These are phyloP conservation scores for Zoanthus gigantus DNA, from an alignment of 92 coral and sea anemone genomes.

Conservation along the genomic window DNA sequence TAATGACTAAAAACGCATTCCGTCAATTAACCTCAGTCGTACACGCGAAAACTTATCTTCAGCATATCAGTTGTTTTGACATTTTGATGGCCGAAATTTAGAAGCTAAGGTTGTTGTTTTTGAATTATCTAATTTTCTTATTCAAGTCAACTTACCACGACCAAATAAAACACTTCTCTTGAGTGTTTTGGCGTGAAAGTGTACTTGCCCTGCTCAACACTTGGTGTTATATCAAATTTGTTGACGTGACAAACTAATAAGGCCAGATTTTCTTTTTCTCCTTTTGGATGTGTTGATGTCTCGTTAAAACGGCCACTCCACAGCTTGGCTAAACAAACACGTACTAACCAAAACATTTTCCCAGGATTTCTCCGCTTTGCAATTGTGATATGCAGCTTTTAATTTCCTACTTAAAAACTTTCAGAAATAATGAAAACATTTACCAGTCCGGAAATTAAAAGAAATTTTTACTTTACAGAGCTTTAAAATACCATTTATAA, in stretches of 20 bases:
- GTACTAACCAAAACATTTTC: too few relatives aligned
- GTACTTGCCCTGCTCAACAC: neutral
- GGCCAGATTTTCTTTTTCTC: conserved; percentile 18
- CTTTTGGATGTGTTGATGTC: conserved; percentile 13
- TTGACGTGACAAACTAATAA: conserved; percentile 44
- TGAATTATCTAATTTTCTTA: neutral
- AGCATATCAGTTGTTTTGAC: neutral
- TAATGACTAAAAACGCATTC: conserved; percentile 18
- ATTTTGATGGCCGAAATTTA: neutral
- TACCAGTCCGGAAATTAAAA: too few relatives aligned
- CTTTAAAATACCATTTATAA: too few relatives aligned
- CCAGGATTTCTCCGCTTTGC: too few relatives aligned
- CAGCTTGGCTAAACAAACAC: neutral
- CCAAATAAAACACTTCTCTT: conserved; percentile 17
- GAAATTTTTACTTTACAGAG: too few relatives aligned
- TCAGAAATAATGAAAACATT: too few relatives aligned
- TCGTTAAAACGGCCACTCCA: neutral
- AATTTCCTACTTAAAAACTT: too few relatives aligned
- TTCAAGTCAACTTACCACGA: neutral
- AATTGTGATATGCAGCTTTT: too few relatives aligned
- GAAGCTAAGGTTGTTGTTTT: conserved; percentile 15
- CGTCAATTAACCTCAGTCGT: conserved; percentile 7
- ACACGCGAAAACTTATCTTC: neutral
- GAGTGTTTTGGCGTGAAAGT: conserved; percentile 12
- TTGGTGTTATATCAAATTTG: neutral